Base-by-base conservation (phyloP, 2,888 invertebrate species). In the Macrosoma leucophasiata region DNA sequence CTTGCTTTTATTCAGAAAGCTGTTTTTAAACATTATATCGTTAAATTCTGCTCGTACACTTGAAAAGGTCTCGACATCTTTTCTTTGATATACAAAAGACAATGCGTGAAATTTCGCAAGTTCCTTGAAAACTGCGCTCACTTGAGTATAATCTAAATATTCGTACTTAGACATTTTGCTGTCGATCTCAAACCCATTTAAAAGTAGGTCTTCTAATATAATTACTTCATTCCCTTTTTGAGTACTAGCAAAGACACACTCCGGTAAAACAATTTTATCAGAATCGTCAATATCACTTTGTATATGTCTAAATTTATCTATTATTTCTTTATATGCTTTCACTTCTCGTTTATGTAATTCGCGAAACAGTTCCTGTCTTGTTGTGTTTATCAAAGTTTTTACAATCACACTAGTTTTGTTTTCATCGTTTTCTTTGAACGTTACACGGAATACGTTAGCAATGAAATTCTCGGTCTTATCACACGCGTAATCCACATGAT, bases 281-380 rank as follows among this genome's bases (percentile, higher is more conserved):
- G 58, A 48, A 20, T 43, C 45, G 12, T 58, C 39, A 11, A 73
- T 40, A 24, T 39, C 15, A 30, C 56, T 43, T 52, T 78, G 76
- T 21, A 79, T 22, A 3, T 48, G 38, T 36, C 49, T 52, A 46
- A 61, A 81, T 36, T 58, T 57, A 1, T 58, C 54, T 28, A 78
- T 47, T 4, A 82, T 51, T 19, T 63, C 47, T 2, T 53, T 50
- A 29, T 82, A 81, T 8, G 66, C 72, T 2, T 43, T 41, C 0
- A 74, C 72, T 68, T 82, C 81, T 34, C 79, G 54, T 46, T 58
- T 56, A 48, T 81, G 82, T 10, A 82, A 43, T 37, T 71, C 73
- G 29, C 65, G 56, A 36, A 79, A 82, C n/a, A 76, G 37, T 18
- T 71, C 71, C 37, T 73, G 74, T 33, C 75, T 63, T 13, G 59